Evolutionary conservation across 2,797 vertebrate species (phyloP), one percentile per base, ranked within the genome.

Genomic region (Uromys caudimaculatus): DNA sequence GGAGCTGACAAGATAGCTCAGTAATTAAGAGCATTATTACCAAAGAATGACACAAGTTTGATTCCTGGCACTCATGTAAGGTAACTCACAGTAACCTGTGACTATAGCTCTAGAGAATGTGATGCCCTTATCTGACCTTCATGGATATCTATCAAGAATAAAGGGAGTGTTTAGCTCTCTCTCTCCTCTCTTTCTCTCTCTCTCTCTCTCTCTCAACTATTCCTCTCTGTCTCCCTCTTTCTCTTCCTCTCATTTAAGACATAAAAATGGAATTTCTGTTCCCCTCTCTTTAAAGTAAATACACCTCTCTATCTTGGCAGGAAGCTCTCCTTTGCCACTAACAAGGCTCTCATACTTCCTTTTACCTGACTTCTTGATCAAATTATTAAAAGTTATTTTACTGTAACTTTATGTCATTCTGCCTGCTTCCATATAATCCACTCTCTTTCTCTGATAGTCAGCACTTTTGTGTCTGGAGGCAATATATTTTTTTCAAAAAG

Each of bases 311-410:
- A 32, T 69, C 97, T 95, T 98, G 73, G 97, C 97, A 98, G 87
- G 73, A 96, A 52, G 41, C 21, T 41, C 62, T 96, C 52, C 97
- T 97, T 96, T 97, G 87, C 93, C 94, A 76, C 94, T 96, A 96
- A 96, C 67, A 35, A 73, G 96, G 44, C 73, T 79, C 56, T 96
- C 79, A 78, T 79, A 24, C 79, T 85, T 29, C 47, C 95, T 96
- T 87, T 96, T 93, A 87, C 71, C 95, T 98, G 92, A 91, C 90
- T 93, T 98, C 52, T 38, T 94, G 89, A 95, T 96, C 79, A 97
- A 95, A 96, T 90, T 44, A 62, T 97, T 96, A 81, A 97, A 97
- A 97, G 83, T 98, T 97, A 95, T 96, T 98, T 98, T 96, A 96
- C 73, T 97, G 75, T 93, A 93, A 56, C 79, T 96, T 98, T 98